Evolutionary conservation across 2,888 invertebrate genomes (phyloP).

Genomic region (Lampropteryx suffumata): DNA sequence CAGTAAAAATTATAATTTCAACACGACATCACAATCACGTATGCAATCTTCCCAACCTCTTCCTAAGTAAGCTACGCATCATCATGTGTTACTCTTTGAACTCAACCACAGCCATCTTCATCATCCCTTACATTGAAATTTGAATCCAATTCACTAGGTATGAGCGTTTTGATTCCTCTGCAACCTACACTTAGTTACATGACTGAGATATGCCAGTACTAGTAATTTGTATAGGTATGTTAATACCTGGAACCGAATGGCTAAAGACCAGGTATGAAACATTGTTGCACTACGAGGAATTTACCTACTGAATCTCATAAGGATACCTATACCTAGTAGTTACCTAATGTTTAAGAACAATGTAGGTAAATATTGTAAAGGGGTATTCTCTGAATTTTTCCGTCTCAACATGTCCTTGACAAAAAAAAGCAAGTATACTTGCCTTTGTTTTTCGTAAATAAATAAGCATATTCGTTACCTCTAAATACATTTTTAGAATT

Average conservation of each 20-base stretch:
- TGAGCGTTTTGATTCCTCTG: conserved; percentile 1
- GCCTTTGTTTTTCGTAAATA: no score
- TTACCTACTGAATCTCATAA: conserved; percentile 13
- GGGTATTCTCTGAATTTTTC: no score
- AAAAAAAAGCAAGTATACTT: no score
- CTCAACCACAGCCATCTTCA: background rate
- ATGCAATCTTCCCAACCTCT: background rate
- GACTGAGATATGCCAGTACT: background rate
- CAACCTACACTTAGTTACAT: background rate
- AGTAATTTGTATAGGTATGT: conserved; percentile 15
- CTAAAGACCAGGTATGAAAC: conserved; percentile 22
- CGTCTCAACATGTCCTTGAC: no score
- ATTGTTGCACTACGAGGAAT: conserved; percentile 27
- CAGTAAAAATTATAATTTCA: no score
- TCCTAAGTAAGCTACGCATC: background rate
- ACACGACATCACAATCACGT: no score
- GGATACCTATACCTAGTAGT: conserved; percentile 11
- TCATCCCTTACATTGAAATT: background rate
- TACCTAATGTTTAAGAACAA: conserved; percentile 20
- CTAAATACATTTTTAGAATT: no score
- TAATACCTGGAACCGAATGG: conserved; percentile 15
- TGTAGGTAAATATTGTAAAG: conserved; percentile 1
- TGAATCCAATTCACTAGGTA: background rate
- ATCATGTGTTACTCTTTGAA: conserved; percentile 9
- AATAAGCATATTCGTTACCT: no score